These are phyloP conservation scores for Dicrostonyx torquatus DNA, from an alignment of 2,797 vertebrate species.

Conservation along the genomic window DNA sequence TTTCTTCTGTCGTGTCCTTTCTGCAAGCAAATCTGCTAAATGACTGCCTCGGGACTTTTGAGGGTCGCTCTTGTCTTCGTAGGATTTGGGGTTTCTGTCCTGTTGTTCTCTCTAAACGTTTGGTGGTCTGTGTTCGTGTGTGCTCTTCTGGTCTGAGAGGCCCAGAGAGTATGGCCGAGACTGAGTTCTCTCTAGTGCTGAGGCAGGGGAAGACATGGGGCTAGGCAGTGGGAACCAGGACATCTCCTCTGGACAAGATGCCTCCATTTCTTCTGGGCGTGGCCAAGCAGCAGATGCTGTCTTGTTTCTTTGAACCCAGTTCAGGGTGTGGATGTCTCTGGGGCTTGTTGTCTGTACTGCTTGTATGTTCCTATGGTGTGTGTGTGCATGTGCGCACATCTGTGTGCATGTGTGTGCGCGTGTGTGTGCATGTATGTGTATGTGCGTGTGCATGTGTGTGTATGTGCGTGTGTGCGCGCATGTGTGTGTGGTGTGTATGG, in stretches of 20 bases:
- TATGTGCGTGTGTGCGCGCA: background rate
- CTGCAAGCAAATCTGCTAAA: background rate
- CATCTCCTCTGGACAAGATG: background rate
- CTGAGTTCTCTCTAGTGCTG: background rate
- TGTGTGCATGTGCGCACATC: background rate
- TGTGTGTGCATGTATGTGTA: background rate
- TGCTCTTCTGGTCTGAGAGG: slow-evolving; percentile 24
- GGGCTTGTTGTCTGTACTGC: background rate
- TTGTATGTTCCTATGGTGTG: background rate
- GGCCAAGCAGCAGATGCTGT: background rate
- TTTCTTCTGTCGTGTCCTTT: background rate
- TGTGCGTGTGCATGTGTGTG: background rate
- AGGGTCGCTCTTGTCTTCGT: background rate
- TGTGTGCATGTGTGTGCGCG: background rate
- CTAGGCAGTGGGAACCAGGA: slow-evolving; percentile 15
- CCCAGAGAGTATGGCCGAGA: background rate
- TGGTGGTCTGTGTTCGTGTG: slow-evolving; percentile 1
- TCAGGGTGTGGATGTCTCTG: background rate
- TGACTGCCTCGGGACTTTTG: background rate
- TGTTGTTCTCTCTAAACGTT: background rate
- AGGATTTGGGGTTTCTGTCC: background rate
- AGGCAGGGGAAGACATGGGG: background rate
- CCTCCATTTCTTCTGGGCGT: slow-evolving; percentile 29
- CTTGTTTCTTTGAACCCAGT: slow-evolving; percentile 4
- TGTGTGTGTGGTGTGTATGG: background rate